phyloP scores from a whole-genome alignment of 2,888 invertebrate genomes.

The Mythimna albipuncta region DNA sequence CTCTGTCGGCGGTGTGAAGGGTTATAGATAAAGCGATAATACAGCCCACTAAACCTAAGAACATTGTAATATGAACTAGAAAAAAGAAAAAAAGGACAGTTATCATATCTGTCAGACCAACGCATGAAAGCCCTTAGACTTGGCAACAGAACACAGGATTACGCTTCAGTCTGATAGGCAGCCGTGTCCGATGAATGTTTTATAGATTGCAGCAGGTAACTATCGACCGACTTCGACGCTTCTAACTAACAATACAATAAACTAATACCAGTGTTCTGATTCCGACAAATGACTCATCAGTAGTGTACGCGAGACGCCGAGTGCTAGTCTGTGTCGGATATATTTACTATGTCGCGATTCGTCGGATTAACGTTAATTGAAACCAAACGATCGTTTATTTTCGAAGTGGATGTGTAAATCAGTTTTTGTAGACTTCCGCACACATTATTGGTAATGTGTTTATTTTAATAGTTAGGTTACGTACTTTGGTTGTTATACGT shows the following conservation, averaged over 20 bases:
- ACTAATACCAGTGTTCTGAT: slow-evolving; percentile 51
- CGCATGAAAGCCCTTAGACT: background rate
- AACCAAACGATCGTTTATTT: slow-evolving; percentile 17
- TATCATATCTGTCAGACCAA: too few species aligned
- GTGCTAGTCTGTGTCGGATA: background rate
- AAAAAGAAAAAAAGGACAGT: too few species aligned
- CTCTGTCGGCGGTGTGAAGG: too few species aligned
- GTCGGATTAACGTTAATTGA: slow-evolving; percentile 13
- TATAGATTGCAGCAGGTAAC: slow-evolving; percentile 58
- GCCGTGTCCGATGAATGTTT: slow-evolving; percentile 55
- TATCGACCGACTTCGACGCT: slow-evolving; percentile 50
- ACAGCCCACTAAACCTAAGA: too few species aligned
- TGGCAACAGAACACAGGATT: background rate
- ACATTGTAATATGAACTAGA: too few species aligned
- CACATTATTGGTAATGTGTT: background rate
- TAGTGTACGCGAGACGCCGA: background rate
- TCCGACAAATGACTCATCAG: slow-evolving; percentile 54
- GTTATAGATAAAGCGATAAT: too few species aligned
- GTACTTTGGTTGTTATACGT: background rate
- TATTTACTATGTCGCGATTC: slow-evolving; percentile 21
- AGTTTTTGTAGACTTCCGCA: slow-evolving; percentile 3
- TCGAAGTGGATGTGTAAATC: slow-evolving; percentile 16
- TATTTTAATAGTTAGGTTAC: background rate
- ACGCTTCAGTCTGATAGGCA: slow-evolving; percentile 37
- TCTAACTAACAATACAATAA: slow-evolving; percentile 61